phyloP scores from a whole-genome alignment of 2,113 vertebrate species.

The Cyanoderma ruficeps region DNA sequence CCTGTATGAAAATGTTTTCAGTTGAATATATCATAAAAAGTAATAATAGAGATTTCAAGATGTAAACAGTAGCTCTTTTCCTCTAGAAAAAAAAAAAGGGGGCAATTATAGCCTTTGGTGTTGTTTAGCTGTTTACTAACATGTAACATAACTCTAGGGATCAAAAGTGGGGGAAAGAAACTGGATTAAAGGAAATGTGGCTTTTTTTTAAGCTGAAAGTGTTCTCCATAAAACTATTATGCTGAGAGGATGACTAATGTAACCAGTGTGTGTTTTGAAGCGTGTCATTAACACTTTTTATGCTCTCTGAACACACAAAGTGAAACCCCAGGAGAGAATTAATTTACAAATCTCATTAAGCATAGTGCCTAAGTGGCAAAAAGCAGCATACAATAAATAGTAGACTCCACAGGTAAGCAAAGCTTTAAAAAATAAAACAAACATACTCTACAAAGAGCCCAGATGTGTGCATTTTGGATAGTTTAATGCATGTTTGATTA shows the following conservation, averaged over 20 bases:
- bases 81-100: not conserved
- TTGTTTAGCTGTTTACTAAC: not conserved
- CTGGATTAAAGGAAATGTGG: constrained; percentile 3
- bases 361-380: constrained; percentile 32
- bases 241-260: constrained; percentile 49
- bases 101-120: not conserved
- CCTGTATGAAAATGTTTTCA: not conserved
- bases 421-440: not conserved
- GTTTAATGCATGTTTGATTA: not conserved
- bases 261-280: constrained; percentile 60
- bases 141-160: not conserved
- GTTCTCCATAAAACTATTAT: constrained; percentile 31
- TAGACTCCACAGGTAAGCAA: constrained; percentile 37
- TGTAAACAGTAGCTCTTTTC: not conserved
- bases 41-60: not conserved
- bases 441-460: not conserved
- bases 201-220: not conserved
- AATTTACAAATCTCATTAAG: constrained; percentile 63
- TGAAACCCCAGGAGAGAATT: constrained; percentile 57
- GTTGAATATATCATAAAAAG: not conserved
- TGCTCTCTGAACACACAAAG: constrained; percentile 58
- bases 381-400: constrained; percentile 24
- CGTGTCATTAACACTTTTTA: constrained; percentile 46
- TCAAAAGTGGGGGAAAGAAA: not conserved
- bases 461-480: not conserved